A percentile compares a stretch with the other conserved stretches of the same genome.
Conservation (phyloP, 2,797 vertebrate species). For the Pantherophis vulpinus region DNA sequence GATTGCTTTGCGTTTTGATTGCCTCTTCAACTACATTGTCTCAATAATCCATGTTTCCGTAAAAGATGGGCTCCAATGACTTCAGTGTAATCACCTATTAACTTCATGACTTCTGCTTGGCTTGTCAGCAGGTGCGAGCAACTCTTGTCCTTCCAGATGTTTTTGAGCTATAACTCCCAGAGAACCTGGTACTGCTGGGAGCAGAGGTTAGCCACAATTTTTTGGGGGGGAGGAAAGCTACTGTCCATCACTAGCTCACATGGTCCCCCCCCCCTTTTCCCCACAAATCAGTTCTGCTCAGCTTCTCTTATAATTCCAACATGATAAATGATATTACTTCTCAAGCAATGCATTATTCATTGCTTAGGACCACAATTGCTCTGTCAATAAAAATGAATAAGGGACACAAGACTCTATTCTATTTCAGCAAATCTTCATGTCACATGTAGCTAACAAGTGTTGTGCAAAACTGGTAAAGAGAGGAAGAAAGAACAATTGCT, state of each 20-base stretch:
- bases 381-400: slow-evolving; percentile 21
- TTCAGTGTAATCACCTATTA: too few species aligned
- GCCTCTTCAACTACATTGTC: neutral
- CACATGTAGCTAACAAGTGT: slow-evolving; percentile 11
- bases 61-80: neutral
- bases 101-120: neutral
- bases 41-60: neutral
- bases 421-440: neutral
- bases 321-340: neutral
- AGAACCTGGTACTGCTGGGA: neutral
- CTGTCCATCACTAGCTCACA: neutral
- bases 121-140: neutral
- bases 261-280: neutral
- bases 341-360: neutral
- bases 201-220: neutral
- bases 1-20: neutral
- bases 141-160: neutral
- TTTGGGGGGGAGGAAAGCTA: neutral
- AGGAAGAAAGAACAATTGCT: neutral
- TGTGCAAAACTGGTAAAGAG: neutral
- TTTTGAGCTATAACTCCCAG: neutral
- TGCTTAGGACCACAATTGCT: neutral
- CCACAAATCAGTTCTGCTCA: neutral
- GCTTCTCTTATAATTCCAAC: neutral
- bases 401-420: neutral